Evolutionary conservation across 2,888 invertebrate genomes (phyloP).

Genomic region (Deroplatys truncata): DNA sequence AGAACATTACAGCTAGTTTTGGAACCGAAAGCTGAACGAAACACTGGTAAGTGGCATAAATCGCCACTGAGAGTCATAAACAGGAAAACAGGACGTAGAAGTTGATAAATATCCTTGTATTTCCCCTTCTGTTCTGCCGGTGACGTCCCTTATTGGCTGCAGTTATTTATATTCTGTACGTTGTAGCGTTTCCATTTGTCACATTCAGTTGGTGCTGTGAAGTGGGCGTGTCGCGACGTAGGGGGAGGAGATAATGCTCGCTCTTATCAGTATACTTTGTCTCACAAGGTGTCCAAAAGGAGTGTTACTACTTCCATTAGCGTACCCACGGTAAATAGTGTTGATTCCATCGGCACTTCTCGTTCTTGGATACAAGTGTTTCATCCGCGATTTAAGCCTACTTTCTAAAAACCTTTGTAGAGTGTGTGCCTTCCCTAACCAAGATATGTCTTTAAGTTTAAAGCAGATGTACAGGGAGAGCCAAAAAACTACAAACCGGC

Average conservation of each 20-base stretch:
- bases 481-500: too few species aligned
- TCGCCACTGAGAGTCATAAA: neutral
- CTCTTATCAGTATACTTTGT: neutral
- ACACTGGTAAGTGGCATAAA: too few species aligned
- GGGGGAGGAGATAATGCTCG: neutral
- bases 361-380: neutral
- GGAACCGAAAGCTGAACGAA: too few species aligned
- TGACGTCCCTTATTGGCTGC: neutral
- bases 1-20: too few species aligned
- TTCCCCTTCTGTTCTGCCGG: neutral
- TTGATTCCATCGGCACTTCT: neutral
- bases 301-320: neutral
- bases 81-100: neutral
- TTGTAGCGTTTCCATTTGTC: neutral
- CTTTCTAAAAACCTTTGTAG: neutral
- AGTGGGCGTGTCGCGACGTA: neutral
- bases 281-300: neutral
- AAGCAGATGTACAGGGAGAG: too few species aligned
- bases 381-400: neutral
- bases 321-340: neutral
- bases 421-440: too few species aligned
- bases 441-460: too few species aligned
- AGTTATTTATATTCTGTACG: neutral
- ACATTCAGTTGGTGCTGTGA: neutral
- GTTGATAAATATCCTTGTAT: neutral